Base-by-base conservation (phyloP, 2,797 vertebrate genomes). In the Aphelocoma californica region DNA sequence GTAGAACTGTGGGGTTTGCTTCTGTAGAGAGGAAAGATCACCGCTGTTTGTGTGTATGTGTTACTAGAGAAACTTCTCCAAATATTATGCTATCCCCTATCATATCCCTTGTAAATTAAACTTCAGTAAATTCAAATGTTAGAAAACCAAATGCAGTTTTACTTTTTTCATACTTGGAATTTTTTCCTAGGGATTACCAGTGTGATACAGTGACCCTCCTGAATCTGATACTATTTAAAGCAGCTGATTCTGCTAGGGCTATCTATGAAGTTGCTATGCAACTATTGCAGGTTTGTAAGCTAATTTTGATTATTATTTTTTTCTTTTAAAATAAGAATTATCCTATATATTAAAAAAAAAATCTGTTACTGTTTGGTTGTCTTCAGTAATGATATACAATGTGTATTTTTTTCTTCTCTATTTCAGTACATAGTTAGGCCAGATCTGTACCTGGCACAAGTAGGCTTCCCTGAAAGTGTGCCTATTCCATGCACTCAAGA, bases 191-290 rank as follows among this genome's bases (percentile, higher is more conserved):
- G 98, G 99, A 99, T 98, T 99, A 99, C 97, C 99, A 99, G 97
- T 99, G 99, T 98, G 99, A 99, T 98, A 99, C 99, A 92, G 99
- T 99, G 98, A 99, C 99, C 98, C 99, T 99, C 64, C 98, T 99
- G 94, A 99, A 99, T 97, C 98, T 99, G 94, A 99, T 99, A 98
- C 98, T 99, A 80, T 99, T 99, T 98, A 99, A 99, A 97, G 99
- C 99, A 64, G 99, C 99, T 62, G 99, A 99, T 97, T 99, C 99
- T 95, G 98, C 99, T 93, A 98, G 99, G 97, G 98, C 99, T 84
- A 99, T 99, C 96, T 99, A 99, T 96, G 99, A 99, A 97, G 98
- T 98, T 94, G 99, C 99, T 96, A 99, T 99, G 99, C 99, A 99
- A 97, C 98, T 99, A 82, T 97, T 99, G 95, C 99, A 99, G 99